Evolutionary conservation across 2,797 vertebrate genomes (phyloP).

Genomic region (Sylvilagus floridanus): DNA sequence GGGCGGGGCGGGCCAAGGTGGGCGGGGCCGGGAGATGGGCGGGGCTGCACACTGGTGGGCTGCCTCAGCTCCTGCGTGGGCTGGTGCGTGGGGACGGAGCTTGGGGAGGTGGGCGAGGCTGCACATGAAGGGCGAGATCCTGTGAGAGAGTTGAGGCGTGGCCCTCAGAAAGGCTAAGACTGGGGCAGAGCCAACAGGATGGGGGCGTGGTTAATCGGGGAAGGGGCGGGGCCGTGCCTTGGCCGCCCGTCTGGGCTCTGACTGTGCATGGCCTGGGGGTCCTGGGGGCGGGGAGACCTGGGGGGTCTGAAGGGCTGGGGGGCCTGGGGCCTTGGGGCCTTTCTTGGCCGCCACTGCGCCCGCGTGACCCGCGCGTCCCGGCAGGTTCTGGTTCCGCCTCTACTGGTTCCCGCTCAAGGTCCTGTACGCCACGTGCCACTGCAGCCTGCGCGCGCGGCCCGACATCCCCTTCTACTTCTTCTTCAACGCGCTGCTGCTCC

Average conservation of each 20-base stretch:
- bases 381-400: constrained; percentile 98
- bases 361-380: fast-evolving
- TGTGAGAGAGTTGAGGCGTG: not conserved
- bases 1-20: no score
- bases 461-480: constrained; percentile 99
- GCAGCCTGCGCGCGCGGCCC: constrained; percentile 93
- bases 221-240: no score
- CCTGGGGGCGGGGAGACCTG: fast-evolving
- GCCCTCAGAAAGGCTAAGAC: no score
- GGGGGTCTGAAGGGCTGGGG: fast-evolving
- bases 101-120: not conserved
- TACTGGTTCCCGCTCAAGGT: constrained; percentile 99
- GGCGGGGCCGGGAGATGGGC: no score
- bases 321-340: no score
- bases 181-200: fast-evolving
- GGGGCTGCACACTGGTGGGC: not conserved
- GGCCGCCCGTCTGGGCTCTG: no score
- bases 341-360: no score
- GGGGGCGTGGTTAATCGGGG: not conserved
- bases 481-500: constrained; percentile 95
- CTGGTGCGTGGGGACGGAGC: not conserved
- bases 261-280: no score
- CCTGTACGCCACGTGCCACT: constrained; percentile 94
- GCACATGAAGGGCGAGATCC: not conserved
- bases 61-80: no score